Evolutionary conservation across 1,140 invertebrate genomes (phyloP), one percentile per base, ranked within the genome.

Genomic region (Dendroctonus valens): DNA sequence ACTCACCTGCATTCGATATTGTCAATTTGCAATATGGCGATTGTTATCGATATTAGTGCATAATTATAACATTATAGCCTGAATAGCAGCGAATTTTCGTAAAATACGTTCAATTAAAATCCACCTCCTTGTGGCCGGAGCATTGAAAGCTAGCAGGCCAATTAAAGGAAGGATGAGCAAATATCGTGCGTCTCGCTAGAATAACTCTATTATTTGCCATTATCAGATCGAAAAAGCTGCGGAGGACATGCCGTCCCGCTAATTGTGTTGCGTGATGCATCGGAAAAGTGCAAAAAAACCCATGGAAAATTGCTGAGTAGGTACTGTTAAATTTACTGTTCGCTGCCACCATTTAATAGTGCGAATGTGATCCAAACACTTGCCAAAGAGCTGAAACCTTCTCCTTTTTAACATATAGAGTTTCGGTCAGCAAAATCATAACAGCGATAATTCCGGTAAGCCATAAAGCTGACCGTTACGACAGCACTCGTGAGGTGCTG

Each of bases 121-220:
- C 26, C 26, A 26, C 26, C 26, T 26, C 26, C 26, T 26, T 2
- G 26, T 3, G 3, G 26, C 26, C 26, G 44, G 60, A 64, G 60
- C 60, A 62, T 70, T 63, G 65, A 70, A 70, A 69, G 49, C 59
- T 40, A 55, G 46, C 50, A 58, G 57, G 64, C 70, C 72, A 73
- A 73, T 73, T 73, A 73, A 72, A 69, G 55, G 70, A 64, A 72
- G 70, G 72, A 73, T 72, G 70, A 70, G 67, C 67, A 72, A 72
- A 72, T 72, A 73, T 72, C 67, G 70, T 73, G 72, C 65, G 68
- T 70, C 71, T 70, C 68, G 69, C 66, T 70, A 72, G 72, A 72
- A 73, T 70, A 72, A 73, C 72, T 73, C 70, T 69, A 73, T 73
- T 73, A 72, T 72, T 73, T 74, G 69, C 72, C 70, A 51, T 71